These are phyloP conservation scores for Burhinus oedicnemus DNA, from an alignment of 2,113 vertebrate genomes.

Conservation along the genomic window DNA sequence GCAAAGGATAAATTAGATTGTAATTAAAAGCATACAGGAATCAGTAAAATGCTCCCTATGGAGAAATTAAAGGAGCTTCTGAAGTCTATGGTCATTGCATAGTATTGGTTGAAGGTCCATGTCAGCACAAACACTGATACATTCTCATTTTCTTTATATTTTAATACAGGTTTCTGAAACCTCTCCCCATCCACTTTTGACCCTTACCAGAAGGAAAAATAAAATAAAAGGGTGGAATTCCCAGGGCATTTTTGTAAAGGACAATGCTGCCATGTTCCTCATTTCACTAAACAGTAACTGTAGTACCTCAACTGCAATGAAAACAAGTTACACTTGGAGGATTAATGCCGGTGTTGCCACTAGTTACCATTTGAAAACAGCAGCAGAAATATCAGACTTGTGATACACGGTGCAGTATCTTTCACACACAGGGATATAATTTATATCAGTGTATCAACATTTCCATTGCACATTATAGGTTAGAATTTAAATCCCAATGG, in stretches of 20 bases:
- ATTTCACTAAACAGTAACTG: not conserved
- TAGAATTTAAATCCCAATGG: not conserved
- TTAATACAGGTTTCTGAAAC: not conserved
- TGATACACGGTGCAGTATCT: not conserved
- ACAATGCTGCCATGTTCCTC: not conserved
- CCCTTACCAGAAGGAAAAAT: not conserved
- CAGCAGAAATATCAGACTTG: not conserved
- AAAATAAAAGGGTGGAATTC: not conserved
- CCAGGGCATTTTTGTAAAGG: not conserved
- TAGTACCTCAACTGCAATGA: not conserved
- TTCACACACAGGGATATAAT: not conserved
- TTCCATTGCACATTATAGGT: not conserved
- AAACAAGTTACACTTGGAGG: not conserved
- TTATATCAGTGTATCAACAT: not conserved
- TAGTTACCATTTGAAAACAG: not conserved
- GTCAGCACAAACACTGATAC: not conserved
- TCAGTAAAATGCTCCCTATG: not conserved
- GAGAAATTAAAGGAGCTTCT: not conserved
- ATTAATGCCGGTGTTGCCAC: not conserved
- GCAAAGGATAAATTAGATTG: constrained; percentile 19
- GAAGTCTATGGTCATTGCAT: not conserved
- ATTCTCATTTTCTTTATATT: not conserved
- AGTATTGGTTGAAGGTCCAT: not conserved
- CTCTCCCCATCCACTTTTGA: not conserved
- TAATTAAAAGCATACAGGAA: constrained; percentile 33